phyloP scores from a whole-genome alignment of 2,113 vertebrate genomes.

The Hippocampus guttulatus region DNA sequence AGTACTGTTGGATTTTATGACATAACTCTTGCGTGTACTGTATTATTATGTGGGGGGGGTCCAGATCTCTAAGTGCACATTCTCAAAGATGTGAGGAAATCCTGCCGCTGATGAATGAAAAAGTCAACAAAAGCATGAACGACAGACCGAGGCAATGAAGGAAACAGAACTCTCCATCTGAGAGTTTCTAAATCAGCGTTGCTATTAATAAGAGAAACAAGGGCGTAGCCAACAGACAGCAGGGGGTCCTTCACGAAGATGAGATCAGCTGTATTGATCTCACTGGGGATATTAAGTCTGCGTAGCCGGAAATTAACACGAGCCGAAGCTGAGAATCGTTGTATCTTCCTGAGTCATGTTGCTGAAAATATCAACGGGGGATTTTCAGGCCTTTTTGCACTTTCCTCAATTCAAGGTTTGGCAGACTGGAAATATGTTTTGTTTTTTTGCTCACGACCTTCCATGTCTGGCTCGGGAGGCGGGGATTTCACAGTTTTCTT shows the following conservation, averaged over 20 bases:
- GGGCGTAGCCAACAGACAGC: slow-evolving; percentile 33
- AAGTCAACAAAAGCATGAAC: not conserved
- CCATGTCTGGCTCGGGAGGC: slow-evolving; percentile 7
- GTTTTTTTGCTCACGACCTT: slow-evolving; percentile 7
- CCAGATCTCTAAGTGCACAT: too few species aligned
- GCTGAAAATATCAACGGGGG: not conserved
- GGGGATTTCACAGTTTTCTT: slow-evolving; percentile 44
- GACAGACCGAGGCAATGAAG: slow-evolving; percentile 6
- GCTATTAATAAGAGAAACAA: slow-evolving; percentile 27
- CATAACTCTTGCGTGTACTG: not conserved
- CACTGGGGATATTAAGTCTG: slow-evolving; percentile 42
- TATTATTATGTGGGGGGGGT: not conserved
- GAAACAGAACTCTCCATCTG: not conserved
- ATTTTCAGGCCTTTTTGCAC: not conserved
- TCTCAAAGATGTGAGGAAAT: not conserved
- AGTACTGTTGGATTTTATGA: not conserved
- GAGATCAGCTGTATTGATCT: slow-evolving; percentile 53
- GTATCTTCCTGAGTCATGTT: slow-evolving; percentile 8
- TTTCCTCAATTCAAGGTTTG: slow-evolving; percentile 24
- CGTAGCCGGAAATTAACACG: slow-evolving; percentile 58
- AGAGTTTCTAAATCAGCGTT: slow-evolving; percentile 7
- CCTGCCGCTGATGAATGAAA: not conserved
- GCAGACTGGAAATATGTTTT: slow-evolving; percentile 7
- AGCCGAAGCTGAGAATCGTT: slow-evolving; percentile 12
- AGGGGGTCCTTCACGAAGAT: slow-evolving; percentile 41